Base-by-base conservation (phyloP, 2,113 vertebrate species). In the Embiotoca jacksoni region DNA sequence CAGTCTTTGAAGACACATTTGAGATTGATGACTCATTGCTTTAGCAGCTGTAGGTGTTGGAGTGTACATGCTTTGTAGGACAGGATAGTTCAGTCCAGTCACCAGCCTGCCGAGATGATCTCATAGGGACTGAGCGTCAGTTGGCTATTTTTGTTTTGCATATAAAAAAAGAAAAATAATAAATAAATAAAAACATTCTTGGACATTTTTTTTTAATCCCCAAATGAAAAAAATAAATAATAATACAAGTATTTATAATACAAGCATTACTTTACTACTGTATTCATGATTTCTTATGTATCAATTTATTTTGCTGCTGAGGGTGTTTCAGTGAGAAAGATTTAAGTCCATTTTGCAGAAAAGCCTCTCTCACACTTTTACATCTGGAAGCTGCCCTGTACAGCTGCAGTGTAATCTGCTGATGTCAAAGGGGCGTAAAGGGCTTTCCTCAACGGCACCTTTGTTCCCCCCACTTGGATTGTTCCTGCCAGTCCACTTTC, bases 21-120 rank as follows among this genome's bases (percentile, higher is more conserved):
- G 30, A 77, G 37, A 50, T 1, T 41, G 80, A 78, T 81, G 76
- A 76, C 55, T 88, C 75, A 62, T 63, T 56, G 36, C 32, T 23
- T 78, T 39, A 52, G n/a, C 6, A 31, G 65, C 69, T 10, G 30
- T 46, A 62, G 59, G 64, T 64, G 71, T 56, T 55, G 49, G 37
- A 33, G 36, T 36, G 14, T 37, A 72, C 46, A 58, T 36, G 11
- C n/a, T 70, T 55, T 52, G 39, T 31, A 31, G 57, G 57, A 80
- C 52, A 36, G 16, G 6, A 16, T 16, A 71, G 52, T 31, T 83
- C 46, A 70, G 63, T 39, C 44, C 14, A 2, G n/a, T 37, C 65
- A 49, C 6, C 72, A 61, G n/a, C 11, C 23, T 69, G 66, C 55
- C 23, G 6, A 47, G 23, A 52, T 57, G 14, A 50, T 66, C 71